These are phyloP conservation scores for Microhierax caerulescens DNA, from an alignment of 2,797 vertebrate genomes.

Conservation along the genomic window DNA sequence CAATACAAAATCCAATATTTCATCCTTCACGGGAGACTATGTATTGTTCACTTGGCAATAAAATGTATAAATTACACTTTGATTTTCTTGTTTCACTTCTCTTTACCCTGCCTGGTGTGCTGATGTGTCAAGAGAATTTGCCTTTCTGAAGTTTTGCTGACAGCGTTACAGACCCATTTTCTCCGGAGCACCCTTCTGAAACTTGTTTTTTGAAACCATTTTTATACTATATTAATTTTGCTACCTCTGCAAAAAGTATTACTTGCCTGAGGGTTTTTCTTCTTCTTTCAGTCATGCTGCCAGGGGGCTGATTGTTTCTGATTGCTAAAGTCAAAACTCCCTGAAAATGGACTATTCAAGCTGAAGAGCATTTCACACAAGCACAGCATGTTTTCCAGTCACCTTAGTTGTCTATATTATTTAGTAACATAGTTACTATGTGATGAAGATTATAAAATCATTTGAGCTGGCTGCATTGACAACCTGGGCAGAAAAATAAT, in stretches of 20 bases:
- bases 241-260: constrained; percentile 38
- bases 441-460: constrained; percentile 9
- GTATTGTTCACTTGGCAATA: constrained; percentile 2
- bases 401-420: constrained; percentile 19
- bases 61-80: constrained; percentile 46
- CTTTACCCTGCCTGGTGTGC: neutral
- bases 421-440: neutral
- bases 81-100: constrained; percentile 42
- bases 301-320: constrained; percentile 47
- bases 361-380: neutral
- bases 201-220: neutral
- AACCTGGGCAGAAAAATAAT: neutral
- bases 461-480: neutral
- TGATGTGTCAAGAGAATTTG: constrained; percentile 30
- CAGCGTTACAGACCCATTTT: constrained; percentile 15
- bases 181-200: constrained; percentile 30
- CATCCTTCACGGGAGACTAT: neutral
- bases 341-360: constrained; percentile 18
- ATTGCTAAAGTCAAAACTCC: constrained; percentile 22
- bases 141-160: constrained; percentile 40
- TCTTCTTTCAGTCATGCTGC: constrained; percentile 36
- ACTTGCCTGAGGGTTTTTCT: constrained; percentile 9
- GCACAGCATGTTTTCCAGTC: neutral
- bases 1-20: constrained; percentile 35
- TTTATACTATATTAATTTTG: constrained; percentile 21